Percentiles rank a stretch among this genome's conserved stretches.
phyloP scores from a whole-genome alignment of 2,113 vertebrate genomes.

The Leucopsar rothschildi region DNA sequence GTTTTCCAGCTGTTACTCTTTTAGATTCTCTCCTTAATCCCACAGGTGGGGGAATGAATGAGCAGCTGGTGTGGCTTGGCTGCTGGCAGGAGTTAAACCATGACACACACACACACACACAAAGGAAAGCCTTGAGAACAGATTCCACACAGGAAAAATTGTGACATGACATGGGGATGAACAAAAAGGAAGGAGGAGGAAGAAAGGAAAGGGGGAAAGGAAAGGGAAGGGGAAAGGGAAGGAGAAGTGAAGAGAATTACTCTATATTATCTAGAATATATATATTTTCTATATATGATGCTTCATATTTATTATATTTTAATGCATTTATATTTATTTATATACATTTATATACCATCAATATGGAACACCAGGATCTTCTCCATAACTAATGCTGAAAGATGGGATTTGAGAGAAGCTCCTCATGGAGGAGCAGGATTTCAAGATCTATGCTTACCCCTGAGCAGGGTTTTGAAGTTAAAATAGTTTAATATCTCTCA shows the following conservation, averaged over 20 bases:
- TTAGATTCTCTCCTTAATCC: neutral
- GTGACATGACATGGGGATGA: too few species aligned
- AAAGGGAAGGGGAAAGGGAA: neutral
- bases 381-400: neutral
- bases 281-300: neutral
- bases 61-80: neutral
- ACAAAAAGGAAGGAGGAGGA: neutral
- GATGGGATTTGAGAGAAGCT: neutral
- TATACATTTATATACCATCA: neutral
- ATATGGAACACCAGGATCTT: neutral
- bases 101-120: neutral
- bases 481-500: neutral
- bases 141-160: neutral
- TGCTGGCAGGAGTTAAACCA: neutral
- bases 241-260: too few species aligned
- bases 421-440: neutral
- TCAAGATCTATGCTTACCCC: neutral
- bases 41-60: neutral
- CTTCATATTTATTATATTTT: neutral
- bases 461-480: neutral
- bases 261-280: neutral
- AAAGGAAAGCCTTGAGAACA: neutral
- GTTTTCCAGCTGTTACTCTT: neutral
- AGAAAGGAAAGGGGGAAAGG: neutral
- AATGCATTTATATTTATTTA: too few species aligned